Conservation (phyloP, 2,797 vertebrate genomes). For the Chelmon rostratus region DNA sequence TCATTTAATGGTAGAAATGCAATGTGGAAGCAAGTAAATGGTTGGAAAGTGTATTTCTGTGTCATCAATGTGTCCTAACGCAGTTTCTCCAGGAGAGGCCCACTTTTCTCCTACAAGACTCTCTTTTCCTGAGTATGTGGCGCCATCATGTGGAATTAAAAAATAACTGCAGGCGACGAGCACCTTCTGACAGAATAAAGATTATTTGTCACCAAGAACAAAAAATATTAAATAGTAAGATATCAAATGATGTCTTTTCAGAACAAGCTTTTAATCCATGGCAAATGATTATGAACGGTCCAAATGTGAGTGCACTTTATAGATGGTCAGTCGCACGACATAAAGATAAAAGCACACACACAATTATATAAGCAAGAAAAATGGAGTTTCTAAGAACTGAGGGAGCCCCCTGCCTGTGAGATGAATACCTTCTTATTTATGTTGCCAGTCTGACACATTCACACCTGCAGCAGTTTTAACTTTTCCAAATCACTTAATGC, state of each 20-base stretch:
- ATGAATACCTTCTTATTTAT: too few relatives aligned
- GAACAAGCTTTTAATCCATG: too few relatives aligned
- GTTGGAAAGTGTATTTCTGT: background rate
- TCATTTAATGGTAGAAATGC: background rate
- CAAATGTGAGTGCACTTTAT: background rate
- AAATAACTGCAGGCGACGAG: background rate
- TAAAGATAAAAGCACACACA: background rate
- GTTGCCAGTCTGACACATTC: too few relatives aligned
- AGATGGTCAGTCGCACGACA: background rate
- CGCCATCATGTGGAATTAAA: constrained; percentile 61
- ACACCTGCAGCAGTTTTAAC: too few relatives aligned
- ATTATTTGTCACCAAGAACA: background rate
- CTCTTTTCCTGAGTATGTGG: constrained; percentile 32
- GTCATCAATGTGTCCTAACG: background rate
- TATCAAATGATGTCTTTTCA: background rate
- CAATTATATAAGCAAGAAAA: too few relatives aligned
- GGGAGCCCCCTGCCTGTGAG: too few relatives aligned
- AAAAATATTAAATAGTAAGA: background rate
- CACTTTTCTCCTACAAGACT: background rate
- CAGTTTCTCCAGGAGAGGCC: background rate
- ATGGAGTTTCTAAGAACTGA: too few relatives aligned
- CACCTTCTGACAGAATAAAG: background rate
- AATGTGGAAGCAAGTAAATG: constrained; percentile 6
- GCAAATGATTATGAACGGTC: too few relatives aligned
- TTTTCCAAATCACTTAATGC: background rate